Evolutionary conservation across 2,888 invertebrate genomes (phyloP).

Genomic region (Apocheima hispidaria): DNA sequence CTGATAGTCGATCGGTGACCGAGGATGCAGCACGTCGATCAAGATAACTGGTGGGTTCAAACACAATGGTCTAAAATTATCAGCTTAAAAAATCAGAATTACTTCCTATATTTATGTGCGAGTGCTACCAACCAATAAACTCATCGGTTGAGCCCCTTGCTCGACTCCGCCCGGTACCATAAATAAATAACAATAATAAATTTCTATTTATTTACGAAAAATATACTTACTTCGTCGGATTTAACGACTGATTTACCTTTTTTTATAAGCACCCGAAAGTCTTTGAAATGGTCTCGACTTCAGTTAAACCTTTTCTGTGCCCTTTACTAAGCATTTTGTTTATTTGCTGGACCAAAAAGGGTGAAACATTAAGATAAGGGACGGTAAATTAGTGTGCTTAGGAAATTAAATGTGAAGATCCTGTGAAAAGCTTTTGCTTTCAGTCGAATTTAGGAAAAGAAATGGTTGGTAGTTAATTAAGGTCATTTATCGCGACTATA

Average conservation of each 20-base stretch:
- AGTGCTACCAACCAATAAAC: too few relatives aligned
- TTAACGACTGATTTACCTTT: conserved; percentile 9
- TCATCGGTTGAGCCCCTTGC: too few relatives aligned
- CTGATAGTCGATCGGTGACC: too few relatives aligned
- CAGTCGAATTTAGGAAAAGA: background rate
- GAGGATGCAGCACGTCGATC: too few relatives aligned
- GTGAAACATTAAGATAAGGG: conserved; percentile 30
- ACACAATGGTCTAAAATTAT: too few relatives aligned
- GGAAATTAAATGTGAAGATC: conserved; percentile 11
- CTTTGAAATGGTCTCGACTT: conserved; percentile 1
- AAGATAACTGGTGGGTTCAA: too few relatives aligned
- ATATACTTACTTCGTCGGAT: background rate
- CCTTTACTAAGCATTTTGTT: conserved; percentile 10
- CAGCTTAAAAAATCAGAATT: too few relatives aligned
- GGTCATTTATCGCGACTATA: too few relatives aligned
- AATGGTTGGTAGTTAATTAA: background rate
- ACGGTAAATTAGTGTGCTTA: conserved; percentile 21
- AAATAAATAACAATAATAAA: too few relatives aligned
- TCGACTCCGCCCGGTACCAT: too few relatives aligned
- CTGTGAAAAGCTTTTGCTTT: background rate
- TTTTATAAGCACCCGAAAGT: background rate
- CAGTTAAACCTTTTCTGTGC: conserved; percentile 15
- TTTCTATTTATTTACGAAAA: background rate
- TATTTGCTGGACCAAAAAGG: conserved; percentile 20
- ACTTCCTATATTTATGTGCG: too few relatives aligned